Percentiles rank a stretch among this genome's conserved stretches.
Evolutionary conservation across 2,113 vertebrate genomes (phyloP).

Genomic region (Neotragus moschatus): DNA sequence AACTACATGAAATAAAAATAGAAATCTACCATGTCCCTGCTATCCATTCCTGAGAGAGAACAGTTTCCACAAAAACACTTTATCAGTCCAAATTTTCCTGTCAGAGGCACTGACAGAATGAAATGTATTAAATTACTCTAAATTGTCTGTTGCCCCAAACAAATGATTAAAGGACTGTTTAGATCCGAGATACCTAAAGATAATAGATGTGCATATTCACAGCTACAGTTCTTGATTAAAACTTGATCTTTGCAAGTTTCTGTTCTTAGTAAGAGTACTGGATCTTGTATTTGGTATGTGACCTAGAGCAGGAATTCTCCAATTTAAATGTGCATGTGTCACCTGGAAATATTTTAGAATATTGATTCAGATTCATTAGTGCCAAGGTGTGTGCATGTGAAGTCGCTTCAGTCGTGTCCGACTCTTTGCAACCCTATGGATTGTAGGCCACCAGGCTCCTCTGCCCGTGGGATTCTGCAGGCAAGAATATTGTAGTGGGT

Average conservation of each 20-base stretch:
- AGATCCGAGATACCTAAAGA: neutral
- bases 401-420: neutral
- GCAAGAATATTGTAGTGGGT: neutral
- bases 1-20: neutral
- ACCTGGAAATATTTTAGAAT: neutral
- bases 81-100: neutral
- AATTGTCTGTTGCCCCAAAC: slow-evolving; percentile 4
- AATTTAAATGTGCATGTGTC: neutral
- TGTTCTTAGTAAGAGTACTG: neutral
- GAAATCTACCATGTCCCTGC: neutral
- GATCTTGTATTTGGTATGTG: neutral
- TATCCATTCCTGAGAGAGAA: neutral
- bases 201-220: neutral
- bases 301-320: neutral
- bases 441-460: neutral
- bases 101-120: neutral
- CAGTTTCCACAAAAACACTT: neutral
- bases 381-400: neutral
- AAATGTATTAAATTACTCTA: slow-evolving; percentile 45
- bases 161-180: slow-evolving; percentile 35
- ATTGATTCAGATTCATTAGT: neutral
- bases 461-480: neutral
- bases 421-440: neutral
- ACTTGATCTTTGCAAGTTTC: neutral
- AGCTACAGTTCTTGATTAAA: neutral